phyloP scores from a whole-genome alignment of 2,113 vertebrate genomes.

The Thalassarche chlororhynchos region DNA sequence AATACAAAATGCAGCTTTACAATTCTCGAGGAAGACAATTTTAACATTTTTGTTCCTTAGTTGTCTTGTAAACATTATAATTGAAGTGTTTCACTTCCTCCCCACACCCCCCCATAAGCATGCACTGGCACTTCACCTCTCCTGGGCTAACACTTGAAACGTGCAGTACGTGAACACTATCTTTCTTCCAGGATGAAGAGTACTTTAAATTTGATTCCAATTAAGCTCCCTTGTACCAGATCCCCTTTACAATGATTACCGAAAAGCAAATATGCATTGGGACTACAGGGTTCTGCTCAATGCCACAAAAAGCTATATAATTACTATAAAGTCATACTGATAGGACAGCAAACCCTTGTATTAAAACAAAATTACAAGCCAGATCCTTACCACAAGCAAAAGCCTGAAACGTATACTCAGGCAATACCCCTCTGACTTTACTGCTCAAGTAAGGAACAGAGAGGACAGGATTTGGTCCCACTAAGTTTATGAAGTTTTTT shows the following conservation, averaged over 20 bases:
- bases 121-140: not conserved
- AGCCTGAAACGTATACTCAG: not conserved
- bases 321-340: not conserved
- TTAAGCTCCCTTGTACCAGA: not conserved
- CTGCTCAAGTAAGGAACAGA: not conserved
- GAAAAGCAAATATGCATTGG: not conserved
- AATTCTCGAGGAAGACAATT: not conserved
- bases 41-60: not conserved
- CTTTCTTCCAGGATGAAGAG: not conserved
- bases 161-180: not conserved
- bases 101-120: not conserved
- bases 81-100: not conserved
- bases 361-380: not conserved
- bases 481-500: not conserved
- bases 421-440: not conserved
- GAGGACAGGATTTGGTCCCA: not conserved
- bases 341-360: not conserved
- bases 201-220: not conserved
- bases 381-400: not conserved
- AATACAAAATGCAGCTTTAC: not conserved
- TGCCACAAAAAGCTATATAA: not conserved
- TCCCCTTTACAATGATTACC: not conserved
- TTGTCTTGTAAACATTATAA: not conserved
- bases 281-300: not conserved
- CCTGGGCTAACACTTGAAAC: not conserved